Evolutionary conservation across 2,797 vertebrate species (phyloP), one percentile per base, ranked within the genome.

Genomic region (Cetoscarus ocellatus): DNA sequence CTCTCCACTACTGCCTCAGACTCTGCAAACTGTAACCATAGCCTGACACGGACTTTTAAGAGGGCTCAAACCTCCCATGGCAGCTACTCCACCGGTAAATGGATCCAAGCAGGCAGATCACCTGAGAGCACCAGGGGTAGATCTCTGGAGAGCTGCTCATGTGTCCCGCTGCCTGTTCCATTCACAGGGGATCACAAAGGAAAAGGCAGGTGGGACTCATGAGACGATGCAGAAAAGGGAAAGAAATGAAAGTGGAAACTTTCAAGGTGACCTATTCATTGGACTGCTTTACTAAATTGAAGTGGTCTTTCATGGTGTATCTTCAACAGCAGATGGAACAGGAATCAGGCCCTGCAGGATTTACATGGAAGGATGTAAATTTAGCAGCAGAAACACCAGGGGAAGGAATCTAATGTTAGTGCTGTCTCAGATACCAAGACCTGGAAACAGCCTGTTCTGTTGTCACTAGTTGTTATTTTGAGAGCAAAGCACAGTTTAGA

Each of bases 1-100:
- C 79, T 79, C 75, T 80, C 70, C 76, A 74, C 77, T 60, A 27
- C 51, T 65, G 60, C 79, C 61, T 71, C 82, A 60, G 75, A 79
- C 81, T 74, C 60, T 60, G 73, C 65, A 55, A 51, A 68, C 73
- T 90, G 93, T 93, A 94, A 94, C 92, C 68, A 49, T 91, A 95
- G 86, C 90, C 86, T 82, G 70, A 79, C 53, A 62, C 74, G 61
- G 79, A 87, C 87, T 87, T 93, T 91, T 88, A 92, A 92, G 91
- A 89, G 77, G 84, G 80, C 82, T 89, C 88, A 84, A 88, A 76
- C 88, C 91, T 93, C 90, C 81, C 84, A 47, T n/a, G 61, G 87
- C 93, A 93, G 92, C 92, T 94, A 93, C 84, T 78, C 27, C 39
- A 36, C 74, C 75, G 76, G 94, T 94, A 95, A 95, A 88, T 60